Evolutionary conservation across 2,888 invertebrate genomes (phyloP), one percentile per base, ranked within the genome.

Genomic region (Anoplius nigerrimus): DNA sequence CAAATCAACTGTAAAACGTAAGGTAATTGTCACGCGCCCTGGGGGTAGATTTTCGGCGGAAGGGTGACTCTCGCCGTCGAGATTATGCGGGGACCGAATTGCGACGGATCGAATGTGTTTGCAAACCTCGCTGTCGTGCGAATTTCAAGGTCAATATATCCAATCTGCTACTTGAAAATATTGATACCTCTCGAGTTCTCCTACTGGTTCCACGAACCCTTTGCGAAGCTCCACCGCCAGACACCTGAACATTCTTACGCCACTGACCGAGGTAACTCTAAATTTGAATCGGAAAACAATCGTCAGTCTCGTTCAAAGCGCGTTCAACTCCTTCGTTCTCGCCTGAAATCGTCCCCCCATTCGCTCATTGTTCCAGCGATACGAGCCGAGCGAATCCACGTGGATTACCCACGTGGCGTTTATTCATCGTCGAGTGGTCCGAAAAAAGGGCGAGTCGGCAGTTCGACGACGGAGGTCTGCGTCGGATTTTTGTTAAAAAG

Each of bases 1-100:
- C 73, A 79, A 81, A 82, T 82, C 74, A 82, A 78, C 69, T 65
- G 78, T 81, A 67, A 82, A 75, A 76, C 78, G 71, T 65, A 72
- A 71, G 74, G 73, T 81, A 81, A 82, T 81, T 76, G 79, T 69
- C 70, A 22, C 51, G 61, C 61, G 63, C 34, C 11, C 69, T 63
- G 71, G 65, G n/a, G 69, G 70, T 69, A 67, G 65, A 60, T n/a
- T 27, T 1, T 22, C 43, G 11, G 18, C 16, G 34, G 22, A 34
- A 59, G 61, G 51, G 34, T 13, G 54, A 27, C 15, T 16, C 57
- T 13, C 16, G n/a, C 43, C 27, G 62, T 68, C 48, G 56, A 68
- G 67, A 62, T 75, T 68, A 58, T 60, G 42, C 67, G 66, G 45
- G n/a, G 20, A 42, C 22, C 51, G 71, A 68, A 52, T 53, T 56